phyloP scores from a whole-genome alignment of 2,888 invertebrate genomes.

The Phania funesta region DNA sequence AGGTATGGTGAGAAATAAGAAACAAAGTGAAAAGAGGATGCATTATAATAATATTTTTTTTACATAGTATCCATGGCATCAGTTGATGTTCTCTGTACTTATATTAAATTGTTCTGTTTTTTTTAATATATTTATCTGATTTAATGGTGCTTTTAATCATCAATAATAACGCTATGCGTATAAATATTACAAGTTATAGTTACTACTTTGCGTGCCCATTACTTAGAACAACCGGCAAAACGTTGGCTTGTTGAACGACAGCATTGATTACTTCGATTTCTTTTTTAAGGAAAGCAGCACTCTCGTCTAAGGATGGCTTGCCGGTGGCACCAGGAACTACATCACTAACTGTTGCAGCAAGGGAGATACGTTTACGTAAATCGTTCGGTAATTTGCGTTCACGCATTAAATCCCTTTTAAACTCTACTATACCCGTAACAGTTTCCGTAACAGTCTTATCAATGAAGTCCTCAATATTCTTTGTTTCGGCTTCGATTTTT shows the following conservation, averaged over 20 bases:
- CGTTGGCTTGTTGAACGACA: constrained; percentile 80
- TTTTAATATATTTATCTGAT: constrained; percentile 9
- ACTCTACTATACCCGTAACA: constrained; percentile 80
- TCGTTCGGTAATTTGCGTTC: constrained; percentile 72
- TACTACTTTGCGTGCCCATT: constrained; percentile 80
- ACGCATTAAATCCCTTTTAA: constrained; percentile 80
- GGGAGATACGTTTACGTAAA: constrained; percentile 76
- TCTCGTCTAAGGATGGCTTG: constrained; percentile 62
- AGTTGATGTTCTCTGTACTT: not conserved
- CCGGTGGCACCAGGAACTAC: constrained; percentile 67
- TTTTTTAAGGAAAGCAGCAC: constrained; percentile 76
- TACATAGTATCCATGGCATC: no score
- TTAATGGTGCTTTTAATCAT: constrained; percentile 9
- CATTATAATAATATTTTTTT: not conserved
- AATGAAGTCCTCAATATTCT: constrained; percentile 81
- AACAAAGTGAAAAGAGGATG: not conserved
- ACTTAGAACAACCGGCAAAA: constrained; percentile 80
- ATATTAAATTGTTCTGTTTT: not conserved
- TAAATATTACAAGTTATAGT: constrained; percentile 18
- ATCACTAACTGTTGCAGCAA: constrained; percentile 60
- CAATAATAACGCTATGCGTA: not conserved
- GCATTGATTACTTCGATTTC: constrained; percentile 80
- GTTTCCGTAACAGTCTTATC: constrained; percentile 80
- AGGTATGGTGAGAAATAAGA: not conserved
- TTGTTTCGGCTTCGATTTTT: constrained; percentile 79